Base-by-base conservation (phyloP, 2,113 vertebrate genomes). In the Myotis davidii region DNA sequence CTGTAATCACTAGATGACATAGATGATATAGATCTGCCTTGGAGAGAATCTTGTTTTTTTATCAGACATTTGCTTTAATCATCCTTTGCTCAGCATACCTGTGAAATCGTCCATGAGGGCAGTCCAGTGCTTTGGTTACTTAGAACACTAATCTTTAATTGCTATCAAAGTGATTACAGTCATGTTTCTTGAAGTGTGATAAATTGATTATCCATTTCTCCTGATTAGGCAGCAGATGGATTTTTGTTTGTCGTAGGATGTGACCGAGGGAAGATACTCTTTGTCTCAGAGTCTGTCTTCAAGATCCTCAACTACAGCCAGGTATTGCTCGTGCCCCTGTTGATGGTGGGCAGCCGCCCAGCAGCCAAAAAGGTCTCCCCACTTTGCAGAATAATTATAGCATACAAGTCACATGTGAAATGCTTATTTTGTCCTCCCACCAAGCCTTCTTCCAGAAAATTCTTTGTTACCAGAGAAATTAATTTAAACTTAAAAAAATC, bases 261-360 rank as follows among this genome's bases (percentile, higher is more conserved):
- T 94, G 99, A 99, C 98, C 99, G 99, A 94, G 99, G 99, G 88
- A 99, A 99, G 98, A 99, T 99, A 94, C 98, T 99, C 70, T 99
- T 99, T 84, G 99, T 99, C 95, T 99, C 99, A 27, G 99, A 99
- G 98, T 99, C 99, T 0, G 99, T 99, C 94, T 99, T 99, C 98
- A 99, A 99, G 98, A 99, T 99, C 94, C 99, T 99, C 96, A 99
- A 99, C 98, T 99, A 99, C 97, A 99, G 99, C 97, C 99, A 99
- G 99, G 99, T 99, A 98, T 90, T 10, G 37, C 86, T 79, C 21
- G 3, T 4, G 13, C n/a, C 23, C 32, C 61, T 45, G 0, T 3
- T n/a, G 8, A 67, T 64, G 42, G 23, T 23, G 37, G 70, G 23
- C 74, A 32, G 56, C 48, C 50, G 8, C 37, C 3, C 42, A 20